phyloP scores from a whole-genome alignment of 2,797 vertebrate species.

The Pangasius sanitwongsei region DNA sequence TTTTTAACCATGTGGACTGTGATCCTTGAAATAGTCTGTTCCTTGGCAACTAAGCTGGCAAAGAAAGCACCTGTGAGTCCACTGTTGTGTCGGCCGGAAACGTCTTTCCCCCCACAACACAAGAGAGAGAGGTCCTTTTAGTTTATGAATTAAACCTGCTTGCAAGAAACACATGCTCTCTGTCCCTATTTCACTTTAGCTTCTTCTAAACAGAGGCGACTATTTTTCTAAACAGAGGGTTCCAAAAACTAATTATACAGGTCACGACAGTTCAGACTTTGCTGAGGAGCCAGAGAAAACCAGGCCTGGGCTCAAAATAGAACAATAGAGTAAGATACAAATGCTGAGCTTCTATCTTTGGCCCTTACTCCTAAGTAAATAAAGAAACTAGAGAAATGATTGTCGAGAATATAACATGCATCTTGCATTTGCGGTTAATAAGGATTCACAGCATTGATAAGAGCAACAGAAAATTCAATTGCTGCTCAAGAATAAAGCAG shows the following conservation, averaged over 20 bases:
- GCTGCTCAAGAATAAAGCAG: neutral
- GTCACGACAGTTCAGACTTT: constrained; percentile 65
- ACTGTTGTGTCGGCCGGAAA: constrained; percentile 68
- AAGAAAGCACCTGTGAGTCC: constrained; percentile 73
- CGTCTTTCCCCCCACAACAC: constrained; percentile 53
- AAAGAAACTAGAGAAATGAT: neutral
- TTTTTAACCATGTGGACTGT: constrained; percentile 40
- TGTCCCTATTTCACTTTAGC: constrained; percentile 4
- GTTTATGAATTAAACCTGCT: constrained; percentile 23
- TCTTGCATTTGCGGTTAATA: neutral
- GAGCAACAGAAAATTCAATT: neutral
- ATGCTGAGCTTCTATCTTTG: neutral
- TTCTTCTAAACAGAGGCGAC: constrained; percentile 23
- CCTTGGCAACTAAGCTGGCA: constrained; percentile 72
- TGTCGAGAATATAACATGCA: neutral
- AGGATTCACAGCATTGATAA: neutral
- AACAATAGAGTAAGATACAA: neutral
- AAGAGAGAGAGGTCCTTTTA: constrained; percentile 20
- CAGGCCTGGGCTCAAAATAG: neutral
- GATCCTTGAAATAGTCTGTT: constrained; percentile 56
- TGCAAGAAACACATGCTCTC: neutral
- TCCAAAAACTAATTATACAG: constrained; percentile 49
- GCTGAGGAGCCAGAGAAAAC: constrained; percentile 31
- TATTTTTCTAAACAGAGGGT: constrained; percentile 49
- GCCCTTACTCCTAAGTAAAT: neutral